These are phyloP conservation scores for Oscheius onirici DNA, from an alignment of 2,888 invertebrate genomes.

Conservation along the genomic window DNA sequence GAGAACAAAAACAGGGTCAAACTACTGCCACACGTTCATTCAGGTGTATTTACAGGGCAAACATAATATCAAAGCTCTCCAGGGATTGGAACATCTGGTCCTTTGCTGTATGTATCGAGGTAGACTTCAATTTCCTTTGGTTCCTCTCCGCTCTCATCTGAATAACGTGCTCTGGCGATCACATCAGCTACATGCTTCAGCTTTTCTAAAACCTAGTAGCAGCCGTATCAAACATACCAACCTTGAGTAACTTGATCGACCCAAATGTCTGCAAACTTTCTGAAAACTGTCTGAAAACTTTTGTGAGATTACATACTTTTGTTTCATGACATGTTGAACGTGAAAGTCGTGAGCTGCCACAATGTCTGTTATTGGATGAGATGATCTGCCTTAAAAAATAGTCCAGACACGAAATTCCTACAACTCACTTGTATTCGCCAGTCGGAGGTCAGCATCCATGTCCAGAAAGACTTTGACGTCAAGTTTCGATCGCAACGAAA, in stretches of 20 bases:
- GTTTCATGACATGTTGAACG: conserved; percentile 3
- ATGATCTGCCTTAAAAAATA: background rate
- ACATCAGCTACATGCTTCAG: conserved; percentile 17
- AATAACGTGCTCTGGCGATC: background rate
- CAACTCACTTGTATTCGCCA: conserved; percentile 3
- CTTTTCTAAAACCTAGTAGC: conserved; percentile 8
- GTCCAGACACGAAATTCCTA: too few relatives aligned
- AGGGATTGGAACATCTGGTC: conserved; percentile 20
- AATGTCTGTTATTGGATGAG: background rate
- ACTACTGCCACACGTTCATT: too few relatives aligned
- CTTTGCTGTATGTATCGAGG: conserved; percentile 27
- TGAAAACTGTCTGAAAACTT: too few relatives aligned
- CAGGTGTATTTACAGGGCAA: too few relatives aligned
- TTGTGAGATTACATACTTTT: too few relatives aligned
- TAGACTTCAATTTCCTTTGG: conserved; percentile 26
- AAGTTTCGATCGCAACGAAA: background rate
- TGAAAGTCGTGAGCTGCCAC: conserved; percentile 3
- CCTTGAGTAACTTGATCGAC: conserved; percentile 16
- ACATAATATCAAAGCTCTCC: conserved; percentile 9
- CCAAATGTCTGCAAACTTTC: conserved; percentile 24
- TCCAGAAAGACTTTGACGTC: conserved; percentile 27
- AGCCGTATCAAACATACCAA: background rate
- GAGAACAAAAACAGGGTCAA: too few relatives aligned
- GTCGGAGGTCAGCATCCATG: conserved; percentile 15
- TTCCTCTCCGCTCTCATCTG: background rate